Conservation (phyloP, 2,113 vertebrate species). For the Camelus dromedarius region DNA sequence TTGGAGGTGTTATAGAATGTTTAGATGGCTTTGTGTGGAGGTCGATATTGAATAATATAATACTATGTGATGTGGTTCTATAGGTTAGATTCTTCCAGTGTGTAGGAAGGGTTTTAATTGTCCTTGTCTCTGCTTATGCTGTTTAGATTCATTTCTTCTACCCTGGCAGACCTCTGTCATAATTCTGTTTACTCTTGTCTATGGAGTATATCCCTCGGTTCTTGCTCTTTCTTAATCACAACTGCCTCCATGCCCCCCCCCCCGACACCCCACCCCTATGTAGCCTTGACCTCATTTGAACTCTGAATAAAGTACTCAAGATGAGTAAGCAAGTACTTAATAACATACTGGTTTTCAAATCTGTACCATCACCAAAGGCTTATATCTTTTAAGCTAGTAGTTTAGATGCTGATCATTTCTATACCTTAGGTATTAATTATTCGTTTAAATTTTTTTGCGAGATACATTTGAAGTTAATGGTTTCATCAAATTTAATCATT, state of each 20-base stretch:
- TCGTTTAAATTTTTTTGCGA: constrained; percentile 34
- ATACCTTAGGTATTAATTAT: neutral
- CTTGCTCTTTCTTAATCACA: constrained; percentile 13
- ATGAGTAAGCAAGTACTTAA: constrained; percentile 17
- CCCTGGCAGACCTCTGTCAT: neutral
- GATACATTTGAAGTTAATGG: constrained; percentile 27
- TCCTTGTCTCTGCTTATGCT: neutral
- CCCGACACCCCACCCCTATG: neutral
- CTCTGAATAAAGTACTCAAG: neutral
- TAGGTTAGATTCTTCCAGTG: neutral
- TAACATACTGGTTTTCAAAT: constrained; percentile 23
- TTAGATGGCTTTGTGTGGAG: neutral
- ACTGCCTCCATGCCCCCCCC: no score
- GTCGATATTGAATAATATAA: neutral
- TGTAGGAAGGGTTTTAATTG: neutral
- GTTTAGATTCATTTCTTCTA: neutral
- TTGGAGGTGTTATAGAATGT: neutral
- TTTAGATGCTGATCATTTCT: neutral
- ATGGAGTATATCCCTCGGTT: neutral
- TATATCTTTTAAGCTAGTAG: neutral
- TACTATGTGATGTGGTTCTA: neutral
- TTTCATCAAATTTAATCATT: constrained; percentile 17
- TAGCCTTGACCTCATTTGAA: constrained; percentile 13
- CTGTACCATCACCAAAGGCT: neutral
- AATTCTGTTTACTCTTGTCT: neutral